Base-by-base conservation (phyloP, 2,888 invertebrate species). In the Entomobrya proxima region DNA sequence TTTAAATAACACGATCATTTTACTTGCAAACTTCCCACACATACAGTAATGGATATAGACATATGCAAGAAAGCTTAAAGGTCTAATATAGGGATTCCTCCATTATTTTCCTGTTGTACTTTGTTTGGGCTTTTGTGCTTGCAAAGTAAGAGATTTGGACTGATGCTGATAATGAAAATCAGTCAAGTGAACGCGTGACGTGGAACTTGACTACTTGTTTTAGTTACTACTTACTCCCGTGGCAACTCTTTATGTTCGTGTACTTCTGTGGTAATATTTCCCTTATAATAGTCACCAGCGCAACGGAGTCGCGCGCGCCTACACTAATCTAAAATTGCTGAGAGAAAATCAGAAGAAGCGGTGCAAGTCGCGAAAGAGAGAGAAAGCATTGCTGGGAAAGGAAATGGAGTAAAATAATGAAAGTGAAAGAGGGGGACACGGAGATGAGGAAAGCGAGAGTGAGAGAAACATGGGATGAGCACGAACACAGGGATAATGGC, bases 401-500 rank as follows among this genome's bases (percentile, higher is more conserved):
- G 52, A 52, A 52, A 52, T 52, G 52, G 52, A 52, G 52, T 52
- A 21, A 52, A 52, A 21, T 52, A 52, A 52, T 52, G 52, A 52
- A 52, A 52, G 52, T 52, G 58, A 4, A 15, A 27, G 30, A 7
- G 30, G 13, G 30, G 6, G 30, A n/a, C n/a, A n/a, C n/a, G n/a
- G n/a, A n/a, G n/a, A n/a, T n/a, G n/a, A n/a, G n/a, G n/a, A n/a
- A n/a, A 27, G 58, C 6, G 11, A 27, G n/a, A 58, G 9, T 24
- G 15, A 58, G 27, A 52, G 2, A 24, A 13, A 52, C 6, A 5
- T 2, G 24, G 18, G 58, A 58, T 27, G 58, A 58, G 52, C 52
- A 52, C 52, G 52, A 52, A 52, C 52, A 27, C 24, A 58, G 30
- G 58, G 27, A 27, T 58, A 58, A 58, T 30, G 30, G 58, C 58